Conservation (phyloP, 2,888 invertebrate species). For the Phyllotreta striolata region DNA sequence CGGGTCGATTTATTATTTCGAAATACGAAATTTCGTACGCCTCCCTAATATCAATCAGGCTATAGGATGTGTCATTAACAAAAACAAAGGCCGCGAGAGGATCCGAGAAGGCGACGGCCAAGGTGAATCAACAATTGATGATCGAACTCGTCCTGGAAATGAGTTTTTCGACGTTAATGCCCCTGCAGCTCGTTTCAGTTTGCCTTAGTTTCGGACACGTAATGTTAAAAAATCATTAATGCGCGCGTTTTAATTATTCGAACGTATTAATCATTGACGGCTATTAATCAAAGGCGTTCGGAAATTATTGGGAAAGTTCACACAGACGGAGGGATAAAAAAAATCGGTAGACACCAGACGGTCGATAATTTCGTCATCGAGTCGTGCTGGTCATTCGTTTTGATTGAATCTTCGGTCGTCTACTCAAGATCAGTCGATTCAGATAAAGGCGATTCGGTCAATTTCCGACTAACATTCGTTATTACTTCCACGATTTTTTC, state of each 20-base stretch:
- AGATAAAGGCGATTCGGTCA: slow-evolving; percentile 13
- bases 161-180: slow-evolving; percentile 36
- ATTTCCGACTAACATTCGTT: slow-evolving; percentile 11
- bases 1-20: slow-evolving; percentile 56
- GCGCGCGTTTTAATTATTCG: not conserved
- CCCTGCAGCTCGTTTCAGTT: slow-evolving; percentile 27
- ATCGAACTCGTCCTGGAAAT: slow-evolving; percentile 40
- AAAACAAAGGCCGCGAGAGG: slow-evolving; percentile 53
- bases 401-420: slow-evolving; percentile 5
- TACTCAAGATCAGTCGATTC: slow-evolving; percentile 9
- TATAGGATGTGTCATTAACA: slow-evolving; percentile 58
- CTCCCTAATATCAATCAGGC: slow-evolving; percentile 59
- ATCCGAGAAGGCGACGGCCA: slow-evolving; percentile 34
- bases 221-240: slow-evolving; percentile 42
- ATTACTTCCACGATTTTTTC: slow-evolving; percentile 7
- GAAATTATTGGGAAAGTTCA: not conserved
- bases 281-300: no score
- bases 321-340: slow-evolving; percentile 7
- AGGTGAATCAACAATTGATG: slow-evolving; percentile 43
- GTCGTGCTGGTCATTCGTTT: slow-evolving; percentile 17
- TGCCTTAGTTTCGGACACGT: no score
- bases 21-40: slow-evolving; percentile 51
- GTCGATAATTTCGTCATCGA: slow-evolving; percentile 15
- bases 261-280: no score
- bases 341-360: slow-evolving; percentile 1